phyloP scores from a whole-genome alignment of 2,113 vertebrate genomes.

The Emberiza fucata region DNA sequence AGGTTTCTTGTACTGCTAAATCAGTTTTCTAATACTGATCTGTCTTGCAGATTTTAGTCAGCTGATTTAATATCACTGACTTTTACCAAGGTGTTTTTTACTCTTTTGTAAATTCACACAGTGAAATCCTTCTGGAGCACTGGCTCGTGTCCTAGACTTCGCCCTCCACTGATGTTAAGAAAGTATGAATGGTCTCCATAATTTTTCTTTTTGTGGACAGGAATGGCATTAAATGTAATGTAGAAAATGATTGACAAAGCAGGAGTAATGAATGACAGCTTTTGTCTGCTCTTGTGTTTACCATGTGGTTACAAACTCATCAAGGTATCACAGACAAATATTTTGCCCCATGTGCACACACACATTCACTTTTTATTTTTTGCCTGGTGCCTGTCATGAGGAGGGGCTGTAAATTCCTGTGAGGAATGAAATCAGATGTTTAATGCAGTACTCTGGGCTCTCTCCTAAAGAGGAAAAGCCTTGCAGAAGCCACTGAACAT shows the following conservation, averaged over 20 bases:
- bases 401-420: neutral
- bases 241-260: neutral
- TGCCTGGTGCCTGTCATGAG: neutral
- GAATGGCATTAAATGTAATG: neutral
- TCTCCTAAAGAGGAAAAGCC: neutral
- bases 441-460: neutral
- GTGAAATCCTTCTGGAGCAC: neutral
- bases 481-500: neutral
- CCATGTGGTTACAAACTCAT: neutral
- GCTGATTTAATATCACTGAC: neutral
- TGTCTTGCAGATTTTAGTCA: neutral
- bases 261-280: neutral
- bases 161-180: neutral
- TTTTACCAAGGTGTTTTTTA: neutral
- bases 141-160: neutral
- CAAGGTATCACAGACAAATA: neutral
- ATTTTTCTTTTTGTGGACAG: neutral
- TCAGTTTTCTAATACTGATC: too few species aligned
- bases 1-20: neutral
- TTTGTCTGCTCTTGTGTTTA: neutral
- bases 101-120: neutral
- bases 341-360: neutral
- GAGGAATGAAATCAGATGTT: neutral
- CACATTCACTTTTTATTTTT: rapidly evolving
- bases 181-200: neutral